Conservation (phyloP, 1,140 invertebrate genomes). For the Drosophila micromelanica region DNA sequence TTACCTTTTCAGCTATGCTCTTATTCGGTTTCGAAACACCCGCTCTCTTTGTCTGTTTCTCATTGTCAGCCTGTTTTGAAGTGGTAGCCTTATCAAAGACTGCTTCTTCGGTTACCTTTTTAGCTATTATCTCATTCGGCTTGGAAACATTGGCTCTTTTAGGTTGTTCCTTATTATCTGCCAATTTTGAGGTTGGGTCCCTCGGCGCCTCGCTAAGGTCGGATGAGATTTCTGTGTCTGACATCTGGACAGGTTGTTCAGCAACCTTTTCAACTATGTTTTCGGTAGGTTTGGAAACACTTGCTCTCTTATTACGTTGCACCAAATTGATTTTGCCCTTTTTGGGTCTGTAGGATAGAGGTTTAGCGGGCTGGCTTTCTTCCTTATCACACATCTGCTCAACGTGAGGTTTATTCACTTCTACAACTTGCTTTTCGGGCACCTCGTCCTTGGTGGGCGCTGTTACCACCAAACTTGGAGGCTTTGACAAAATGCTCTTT, state of each 20-base stretch:
- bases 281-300: not conserved
- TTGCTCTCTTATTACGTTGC: slow-evolving; percentile 54
- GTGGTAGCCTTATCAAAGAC: no score
- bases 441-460: slow-evolving; percentile 4
- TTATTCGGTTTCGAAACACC: no score
- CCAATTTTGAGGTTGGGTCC: not conserved
- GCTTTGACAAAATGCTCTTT: not conserved
- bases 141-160: not conserved
- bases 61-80: no score
- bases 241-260: not conserved
- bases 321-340: slow-evolving; percentile 76
- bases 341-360: slow-evolving; percentile 43
- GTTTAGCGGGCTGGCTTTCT: slow-evolving; percentile 12
- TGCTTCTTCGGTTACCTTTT: no score
- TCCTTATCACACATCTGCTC: not conserved
- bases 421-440: not conserved
- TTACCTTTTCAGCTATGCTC: no score
- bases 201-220: not conserved
- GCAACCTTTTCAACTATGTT: not conserved
- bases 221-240: not conserved
- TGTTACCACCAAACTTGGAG: slow-evolving; percentile 5
- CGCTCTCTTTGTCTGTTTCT: not conserved
- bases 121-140: no score
- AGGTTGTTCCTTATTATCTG: not conserved
- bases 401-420: not conserved